phyloP scores from a whole-genome alignment of 2,888 invertebrate genomes.

The Dicranocentrus wangi region DNA sequence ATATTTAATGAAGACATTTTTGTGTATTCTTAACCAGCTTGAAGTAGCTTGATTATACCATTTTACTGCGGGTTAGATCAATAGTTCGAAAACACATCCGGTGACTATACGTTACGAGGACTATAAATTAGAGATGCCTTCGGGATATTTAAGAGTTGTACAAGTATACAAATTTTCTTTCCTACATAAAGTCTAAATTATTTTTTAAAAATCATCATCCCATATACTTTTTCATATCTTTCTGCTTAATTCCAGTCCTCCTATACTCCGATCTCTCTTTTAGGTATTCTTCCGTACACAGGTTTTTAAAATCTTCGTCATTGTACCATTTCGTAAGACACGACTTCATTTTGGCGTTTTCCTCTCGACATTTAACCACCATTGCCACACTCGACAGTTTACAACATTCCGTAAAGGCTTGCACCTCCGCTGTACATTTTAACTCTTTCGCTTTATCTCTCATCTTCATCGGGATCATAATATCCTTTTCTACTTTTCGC shows the following conservation, averaged over 20 bases:
- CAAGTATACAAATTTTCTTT: no score
- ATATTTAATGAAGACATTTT: no score
- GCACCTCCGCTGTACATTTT: slow-evolving; percentile 85
- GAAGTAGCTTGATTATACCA: no score
- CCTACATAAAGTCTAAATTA: no score
- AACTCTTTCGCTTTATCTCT: slow-evolving; percentile 86
- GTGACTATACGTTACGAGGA: no score
- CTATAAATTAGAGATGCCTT: no score
- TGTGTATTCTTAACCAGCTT: no score
- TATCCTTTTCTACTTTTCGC: slow-evolving; percentile 90
- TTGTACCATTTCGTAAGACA: slow-evolving; percentile 86
- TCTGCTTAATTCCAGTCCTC: slow-evolving; percentile 81
- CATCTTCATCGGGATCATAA: slow-evolving; percentile 91
- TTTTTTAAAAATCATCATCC: no score
- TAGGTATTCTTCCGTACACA: slow-evolving; percentile 87
- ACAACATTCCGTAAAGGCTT: slow-evolving; percentile 81
- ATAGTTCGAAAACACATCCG: no score
- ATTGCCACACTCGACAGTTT: slow-evolving; percentile 81
- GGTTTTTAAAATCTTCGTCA: slow-evolving; percentile 83
- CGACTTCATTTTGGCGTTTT: slow-evolving; percentile 82
- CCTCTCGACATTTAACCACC: slow-evolving; percentile 83
- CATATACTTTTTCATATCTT: slow-evolving; percentile 55
- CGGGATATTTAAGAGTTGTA: no score
- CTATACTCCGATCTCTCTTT: slow-evolving; percentile 87
- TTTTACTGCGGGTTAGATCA: no score